phyloP scores from a whole-genome alignment of 2,797 vertebrate genomes.

The Leucoraja ocellata region DNA sequence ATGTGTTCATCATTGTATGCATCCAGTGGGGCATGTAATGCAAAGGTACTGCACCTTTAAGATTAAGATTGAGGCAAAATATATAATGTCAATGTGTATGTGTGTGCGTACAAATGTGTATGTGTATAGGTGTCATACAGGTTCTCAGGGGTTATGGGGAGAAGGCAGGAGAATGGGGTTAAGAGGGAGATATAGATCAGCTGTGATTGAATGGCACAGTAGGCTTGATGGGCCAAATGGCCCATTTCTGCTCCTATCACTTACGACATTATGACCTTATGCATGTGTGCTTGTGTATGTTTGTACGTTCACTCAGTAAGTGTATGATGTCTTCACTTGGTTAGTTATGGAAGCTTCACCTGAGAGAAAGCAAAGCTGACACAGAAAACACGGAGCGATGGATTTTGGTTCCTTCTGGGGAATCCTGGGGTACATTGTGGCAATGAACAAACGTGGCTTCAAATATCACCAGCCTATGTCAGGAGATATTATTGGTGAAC shows the following conservation, averaged over 20 bases:
- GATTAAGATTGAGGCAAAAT: neutral
- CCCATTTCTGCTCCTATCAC: too few species aligned
- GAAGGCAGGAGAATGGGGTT: too few species aligned
- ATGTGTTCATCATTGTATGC: neutral
- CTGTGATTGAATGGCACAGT: too few species aligned
- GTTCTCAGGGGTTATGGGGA: too few species aligned
- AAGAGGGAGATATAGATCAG: too few species aligned
- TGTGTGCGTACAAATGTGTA: too few species aligned
- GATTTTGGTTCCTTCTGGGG: neutral
- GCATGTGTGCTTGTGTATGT: too few species aligned
- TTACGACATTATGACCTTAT: too few species aligned
- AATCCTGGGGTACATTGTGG: neutral
- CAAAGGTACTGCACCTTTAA: neutral
- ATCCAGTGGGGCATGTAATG: neutral
- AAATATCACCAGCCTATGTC: neutral
- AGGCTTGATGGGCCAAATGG: too few species aligned
- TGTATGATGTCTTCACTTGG: neutral
- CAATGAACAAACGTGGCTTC: neutral
- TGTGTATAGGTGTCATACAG: too few species aligned
- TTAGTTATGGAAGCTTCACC: neutral
- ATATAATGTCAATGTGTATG: neutral
- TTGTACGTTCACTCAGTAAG: too few species aligned
- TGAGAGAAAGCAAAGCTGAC: neutral
- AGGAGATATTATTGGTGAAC: neutral
- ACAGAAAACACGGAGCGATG: neutral